Base-by-base conservation (phyloP, 2,797 vertebrate genomes). In the Lithobates pipiens region DNA sequence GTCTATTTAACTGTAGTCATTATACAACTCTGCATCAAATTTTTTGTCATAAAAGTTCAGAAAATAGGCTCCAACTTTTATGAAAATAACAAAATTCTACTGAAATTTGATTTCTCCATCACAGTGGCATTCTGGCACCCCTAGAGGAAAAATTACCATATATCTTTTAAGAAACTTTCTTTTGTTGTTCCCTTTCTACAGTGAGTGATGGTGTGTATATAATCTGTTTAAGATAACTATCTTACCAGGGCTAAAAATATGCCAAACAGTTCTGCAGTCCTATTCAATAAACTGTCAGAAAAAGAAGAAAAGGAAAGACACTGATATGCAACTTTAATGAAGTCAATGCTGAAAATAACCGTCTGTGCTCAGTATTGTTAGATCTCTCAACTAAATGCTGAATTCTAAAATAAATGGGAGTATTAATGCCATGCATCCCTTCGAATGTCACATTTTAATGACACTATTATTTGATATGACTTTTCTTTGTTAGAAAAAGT, bases 231-330 rank as follows among this genome's bases (percentile, higher is more conserved):
- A 80, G 74, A 82, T 71, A 77, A 72, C 61, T 77, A 77, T 68
- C 32, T 71, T 65, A 57, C 57, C 11, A 42, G 13, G 71, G 69
- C 67, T 72, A 78, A 83, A 73, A 86, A 68, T 82, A 83, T 74
- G 57, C 68, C 68, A 83, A 79, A 86, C 80, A 61, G 61, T 82
- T 80, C 65, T 72, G 46, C 76, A 83, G 44, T 78, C 16, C 69
- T 83, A 70, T 79, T 86, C 68, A 73, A 86, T 77, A 79, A 83
- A 78, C 75, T 86, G 80, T 86, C 75, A 86, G 77, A 83, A 86
- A 50, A 77, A 63, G 69, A 72, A 81, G 71, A 63, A 81, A 81
- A 73, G 50, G 25, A 42, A 63, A 61, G 69, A 81, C 79, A 61
- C 68, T 72, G 85, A 77, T 77, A 77, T 73, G 54, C 75, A 77